Evolutionary conservation across 2,797 vertebrate genomes (phyloP).

Genomic region (Peromyscus nudipes): DNA sequence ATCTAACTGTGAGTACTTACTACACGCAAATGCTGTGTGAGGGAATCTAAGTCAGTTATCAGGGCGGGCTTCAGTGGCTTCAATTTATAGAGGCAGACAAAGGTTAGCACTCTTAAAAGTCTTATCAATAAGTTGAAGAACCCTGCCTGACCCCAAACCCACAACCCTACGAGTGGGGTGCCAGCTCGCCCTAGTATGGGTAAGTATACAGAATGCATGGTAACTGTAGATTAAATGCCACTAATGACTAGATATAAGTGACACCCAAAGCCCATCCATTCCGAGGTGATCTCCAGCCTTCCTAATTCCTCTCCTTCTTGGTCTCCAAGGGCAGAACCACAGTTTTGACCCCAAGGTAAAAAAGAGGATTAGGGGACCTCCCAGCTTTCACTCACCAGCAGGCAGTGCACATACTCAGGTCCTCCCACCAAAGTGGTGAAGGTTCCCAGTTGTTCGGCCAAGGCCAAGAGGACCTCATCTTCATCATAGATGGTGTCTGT

Average conservation of each 20-base stretch:
- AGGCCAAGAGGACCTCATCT: conserved; percentile 89
- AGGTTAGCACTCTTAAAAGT: not conserved
- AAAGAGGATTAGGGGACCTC: not conserved
- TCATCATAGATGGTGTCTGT: conserved; percentile 90
- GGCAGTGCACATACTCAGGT: conserved; percentile 87
- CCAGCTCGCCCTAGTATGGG: too few species aligned
- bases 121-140: not conserved
- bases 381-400: conserved; percentile 83
- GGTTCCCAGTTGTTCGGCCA: conserved; percentile 89
- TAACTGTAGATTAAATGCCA: not conserved
- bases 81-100: not conserved
- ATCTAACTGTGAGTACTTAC: not conserved
- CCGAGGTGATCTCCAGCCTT: too few species aligned
- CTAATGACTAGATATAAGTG: not conserved
- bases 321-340: not conserved
- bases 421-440: conserved; percentile 89
- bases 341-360: not conserved
- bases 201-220: not conserved
- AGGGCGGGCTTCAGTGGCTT: not conserved
- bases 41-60: not conserved
- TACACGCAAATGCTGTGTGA: not conserved
- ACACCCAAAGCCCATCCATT: not conserved
- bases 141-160: not conserved
- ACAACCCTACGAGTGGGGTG: not conserved
- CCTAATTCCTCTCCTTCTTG: too few species aligned